Evolutionary conservation across 30 jellyfish, hydroid and myxozoan species (phyloP).

Genomic region (Catostylus mosaicus): DNA sequence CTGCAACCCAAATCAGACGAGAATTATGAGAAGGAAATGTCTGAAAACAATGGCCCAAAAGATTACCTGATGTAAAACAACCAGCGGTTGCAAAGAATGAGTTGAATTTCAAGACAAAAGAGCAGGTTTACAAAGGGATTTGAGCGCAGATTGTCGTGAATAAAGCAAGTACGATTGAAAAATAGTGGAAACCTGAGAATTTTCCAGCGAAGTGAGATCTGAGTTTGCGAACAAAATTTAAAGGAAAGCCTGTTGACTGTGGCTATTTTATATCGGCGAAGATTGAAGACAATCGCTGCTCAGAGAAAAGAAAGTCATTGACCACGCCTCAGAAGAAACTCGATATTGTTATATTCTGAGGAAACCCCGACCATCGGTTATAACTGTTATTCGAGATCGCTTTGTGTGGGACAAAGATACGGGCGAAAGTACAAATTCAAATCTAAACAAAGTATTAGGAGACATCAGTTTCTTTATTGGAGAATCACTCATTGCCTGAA

Average conservation of each 20-base stretch:
- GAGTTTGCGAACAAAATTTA: neutral
- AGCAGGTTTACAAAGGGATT: slow-evolving; percentile 20
- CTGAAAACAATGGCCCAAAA: slow-evolving; percentile 19
- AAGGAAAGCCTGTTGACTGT: no score
- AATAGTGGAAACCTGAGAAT: neutral
- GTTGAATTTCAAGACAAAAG: slow-evolving; percentile 9
- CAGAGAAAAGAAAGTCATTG: neutral
- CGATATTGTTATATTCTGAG: slow-evolving; percentile 6
- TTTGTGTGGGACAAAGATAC: neutral
- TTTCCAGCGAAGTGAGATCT: neutral
- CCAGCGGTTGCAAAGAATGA: slow-evolving; percentile 30
- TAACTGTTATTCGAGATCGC: neutral
- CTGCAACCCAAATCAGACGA: neutral
- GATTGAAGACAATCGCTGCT: no score
- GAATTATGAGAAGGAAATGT: slow-evolving; percentile 18
- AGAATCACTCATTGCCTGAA: neutral
- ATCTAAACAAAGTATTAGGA: no score
- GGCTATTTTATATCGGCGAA: no score
- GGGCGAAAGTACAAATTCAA: neutral
- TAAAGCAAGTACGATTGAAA: slow-evolving; percentile 1
- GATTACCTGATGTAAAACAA: slow-evolving; percentile 13
- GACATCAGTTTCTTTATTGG: neutral
- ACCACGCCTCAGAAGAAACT: neutral
- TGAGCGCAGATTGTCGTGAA: slow-evolving; percentile 7
- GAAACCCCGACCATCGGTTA: neutral